phyloP scores from a whole-genome alignment of 1,140 invertebrate species.

The Trachymyrmex cornetzi region DNA sequence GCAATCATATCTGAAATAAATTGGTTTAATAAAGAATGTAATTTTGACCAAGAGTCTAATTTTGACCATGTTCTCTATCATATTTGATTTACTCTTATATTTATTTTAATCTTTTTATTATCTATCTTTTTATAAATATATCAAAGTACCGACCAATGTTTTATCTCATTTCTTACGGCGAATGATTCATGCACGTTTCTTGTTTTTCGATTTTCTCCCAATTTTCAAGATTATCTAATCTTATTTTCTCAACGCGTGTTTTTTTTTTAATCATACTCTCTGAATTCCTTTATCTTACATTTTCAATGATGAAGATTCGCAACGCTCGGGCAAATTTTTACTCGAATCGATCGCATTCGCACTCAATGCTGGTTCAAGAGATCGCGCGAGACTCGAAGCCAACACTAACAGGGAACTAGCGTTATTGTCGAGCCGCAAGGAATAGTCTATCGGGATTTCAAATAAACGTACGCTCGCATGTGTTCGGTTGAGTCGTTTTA shows the following conservation, averaged over 20 bases:
- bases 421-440: slow-evolving; percentile 46
- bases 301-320: neutral
- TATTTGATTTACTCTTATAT: neutral
- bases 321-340: neutral
- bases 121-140: neutral
- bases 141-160: neutral
- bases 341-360: neutral
- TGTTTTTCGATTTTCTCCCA: neutral
- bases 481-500: slow-evolving; percentile 38
- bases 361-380: neutral
- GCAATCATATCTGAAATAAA: too few relatives aligned
- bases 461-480: slow-evolving; percentile 47
- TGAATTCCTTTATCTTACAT: neutral
- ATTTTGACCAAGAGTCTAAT: too few relatives aligned
- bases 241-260: neutral
- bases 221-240: neutral
- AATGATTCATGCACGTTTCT: neutral
- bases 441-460: slow-evolving; percentile 55
- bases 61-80: too few relatives aligned
- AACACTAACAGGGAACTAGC: slow-evolving; percentile 28
- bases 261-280: neutral
- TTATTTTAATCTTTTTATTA: neutral
- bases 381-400: slow-evolving; percentile 29
- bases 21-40: too few relatives aligned
- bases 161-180: neutral